Evolutionary conservation across 2,797 vertebrate species (phyloP).

Genomic region (Acridotheres tristis): DNA sequence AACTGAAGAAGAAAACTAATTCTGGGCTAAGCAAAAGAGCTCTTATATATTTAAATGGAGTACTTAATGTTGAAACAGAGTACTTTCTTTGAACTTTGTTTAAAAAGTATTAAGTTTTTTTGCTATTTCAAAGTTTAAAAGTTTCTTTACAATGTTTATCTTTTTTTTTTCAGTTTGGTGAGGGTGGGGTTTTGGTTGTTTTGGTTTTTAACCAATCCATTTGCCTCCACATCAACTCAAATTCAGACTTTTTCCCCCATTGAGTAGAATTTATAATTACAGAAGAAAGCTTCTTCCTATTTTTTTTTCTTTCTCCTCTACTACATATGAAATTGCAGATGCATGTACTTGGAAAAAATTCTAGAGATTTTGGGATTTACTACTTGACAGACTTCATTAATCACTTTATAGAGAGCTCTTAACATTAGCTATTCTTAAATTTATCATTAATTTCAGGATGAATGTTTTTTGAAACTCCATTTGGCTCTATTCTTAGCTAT

Average conservation of each 20-base stretch:
- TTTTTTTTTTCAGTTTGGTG: not conserved
- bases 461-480: constrained; percentile 6
- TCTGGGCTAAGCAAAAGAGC: not conserved
- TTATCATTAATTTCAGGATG: constrained; percentile 9
- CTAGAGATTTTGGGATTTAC: not conserved
- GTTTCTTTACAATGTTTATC: not conserved
- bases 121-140: not conserved
- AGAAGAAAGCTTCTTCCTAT: not conserved
- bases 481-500: constrained; percentile 22
- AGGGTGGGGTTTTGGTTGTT: not conserved
- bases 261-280: not conserved
- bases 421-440: constrained; percentile 45
- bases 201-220: not conserved
- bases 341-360: not conserved
- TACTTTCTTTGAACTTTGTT: not conserved
- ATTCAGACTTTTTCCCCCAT: not conserved
- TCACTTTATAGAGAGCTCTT: constrained; percentile 26
- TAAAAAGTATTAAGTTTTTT: fast-evolving
- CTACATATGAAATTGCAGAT: not conserved
- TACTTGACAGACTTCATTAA: constrained; percentile 29
- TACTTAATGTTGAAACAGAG: not conserved
- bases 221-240: not conserved
- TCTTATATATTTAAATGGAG: not conserved
- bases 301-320: not conserved
- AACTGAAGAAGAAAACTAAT: not conserved